These are phyloP conservation scores for Alouatta caraya DNA, from an alignment of 2,797 vertebrate genomes.

Conservation along the genomic window DNA sequence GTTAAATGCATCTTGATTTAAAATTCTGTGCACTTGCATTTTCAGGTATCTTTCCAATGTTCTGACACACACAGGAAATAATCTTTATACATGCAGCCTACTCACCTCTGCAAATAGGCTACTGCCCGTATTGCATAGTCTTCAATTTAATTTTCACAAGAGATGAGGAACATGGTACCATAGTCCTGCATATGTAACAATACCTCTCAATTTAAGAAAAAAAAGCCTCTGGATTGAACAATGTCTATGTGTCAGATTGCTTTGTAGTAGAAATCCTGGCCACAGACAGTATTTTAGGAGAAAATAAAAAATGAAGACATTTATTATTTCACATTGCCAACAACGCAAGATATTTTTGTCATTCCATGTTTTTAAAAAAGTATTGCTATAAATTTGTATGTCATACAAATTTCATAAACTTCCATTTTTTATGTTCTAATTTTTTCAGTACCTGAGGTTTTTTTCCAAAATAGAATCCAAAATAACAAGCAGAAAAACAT, in stretches of 20 bases:
- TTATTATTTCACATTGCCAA: not conserved
- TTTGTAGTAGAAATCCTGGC: not conserved
- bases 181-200: not conserved
- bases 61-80: not conserved
- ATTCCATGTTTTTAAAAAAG: not conserved
- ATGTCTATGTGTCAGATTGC: not conserved
- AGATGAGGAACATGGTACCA: not conserved
- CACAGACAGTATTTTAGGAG: not conserved
- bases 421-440: not conserved
- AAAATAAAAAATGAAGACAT: not conserved
- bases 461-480: not conserved
- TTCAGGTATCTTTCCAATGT: not conserved
- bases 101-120: not conserved
- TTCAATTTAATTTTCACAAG: constrained; percentile 9
- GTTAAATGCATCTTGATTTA: not conserved
- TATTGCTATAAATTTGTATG: not conserved
- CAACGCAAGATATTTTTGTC: not conserved
- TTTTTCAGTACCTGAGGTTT: not conserved
- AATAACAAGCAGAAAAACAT: not conserved
- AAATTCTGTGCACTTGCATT: not conserved
- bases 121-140: not conserved
- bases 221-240: not conserved
- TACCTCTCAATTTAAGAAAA: not conserved
- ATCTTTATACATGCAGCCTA: not conserved
- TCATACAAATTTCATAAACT: not conserved